These are phyloP conservation scores for Nomada ferruginata DNA, from an alignment of 2,888 invertebrate species.

Conservation along the genomic window DNA sequence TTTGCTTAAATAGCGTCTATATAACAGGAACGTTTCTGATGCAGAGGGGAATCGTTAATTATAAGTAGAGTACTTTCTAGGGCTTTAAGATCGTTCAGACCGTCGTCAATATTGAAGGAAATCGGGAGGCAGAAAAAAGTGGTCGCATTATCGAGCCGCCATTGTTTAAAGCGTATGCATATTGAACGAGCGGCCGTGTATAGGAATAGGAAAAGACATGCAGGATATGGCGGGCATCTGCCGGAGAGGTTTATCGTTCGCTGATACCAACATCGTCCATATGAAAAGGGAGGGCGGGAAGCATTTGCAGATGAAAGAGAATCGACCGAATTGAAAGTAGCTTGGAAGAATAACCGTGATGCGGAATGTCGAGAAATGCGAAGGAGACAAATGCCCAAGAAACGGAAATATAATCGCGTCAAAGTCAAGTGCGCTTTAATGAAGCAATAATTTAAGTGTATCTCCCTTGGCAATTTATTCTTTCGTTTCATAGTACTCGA, in stretches of 20 bases:
- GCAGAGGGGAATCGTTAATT: neutral
- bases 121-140: conserved; percentile 6
- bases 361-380: neutral
- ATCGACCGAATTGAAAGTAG: conserved; percentile 10
- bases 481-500: neutral
- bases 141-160: neutral
- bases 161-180: conserved; percentile 28
- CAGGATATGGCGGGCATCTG: neutral
- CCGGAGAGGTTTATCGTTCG: conserved; percentile 16
- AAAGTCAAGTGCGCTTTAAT: neutral
- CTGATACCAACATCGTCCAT: conserved; percentile 1
- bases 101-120: conserved; percentile 6
- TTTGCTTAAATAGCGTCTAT: neutral
- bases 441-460: neutral
- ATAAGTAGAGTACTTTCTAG: no score
- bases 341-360: no score
- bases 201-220: neutral
- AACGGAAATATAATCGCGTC: neutral
- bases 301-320: conserved; percentile 11
- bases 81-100: conserved; percentile 1
- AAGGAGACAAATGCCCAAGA: neutral
- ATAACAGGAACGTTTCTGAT: neutral
- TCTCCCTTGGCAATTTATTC: neutral
- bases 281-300: neutral
- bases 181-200: neutral